Base-by-base conservation (phyloP, 1,140 invertebrate genomes). In the Drosophila neocordata region DNA sequence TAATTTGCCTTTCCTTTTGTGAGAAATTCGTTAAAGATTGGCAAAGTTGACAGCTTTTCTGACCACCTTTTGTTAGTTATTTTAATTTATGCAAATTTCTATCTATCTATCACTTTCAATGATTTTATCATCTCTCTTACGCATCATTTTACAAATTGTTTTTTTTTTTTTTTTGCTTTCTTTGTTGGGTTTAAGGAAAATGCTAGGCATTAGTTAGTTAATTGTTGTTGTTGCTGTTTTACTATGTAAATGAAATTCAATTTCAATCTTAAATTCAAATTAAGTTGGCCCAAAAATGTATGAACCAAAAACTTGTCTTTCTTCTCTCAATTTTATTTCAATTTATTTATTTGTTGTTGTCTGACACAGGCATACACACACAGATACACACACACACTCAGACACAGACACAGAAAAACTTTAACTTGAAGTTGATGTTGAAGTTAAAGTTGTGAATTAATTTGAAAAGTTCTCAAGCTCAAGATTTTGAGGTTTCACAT, bases 81-180 rank as follows among this genome's bases (percentile, higher is more conserved):
- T 75, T 69, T 76, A 82, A 88, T 76, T 79, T 88, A 87, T 87
- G 78, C 65, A 87, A 88, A 87, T 82, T 79, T 72, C 64, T 35
- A 44, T 77, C 35, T 22, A 41, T 12, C 35, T 22, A 41, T 12
- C 38, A 27, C 8, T 18, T 31, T 48, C 9, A 64, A 24, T 18
- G 56, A 52, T 75, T 82, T 82, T 87, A 79, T 87, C 82, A 79
- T 87, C 82, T 79, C 52, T 87, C 82, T 79, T 55, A 61, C 76
- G 78, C 78, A 87, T 85, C 72, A 73, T 83, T 83, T 48, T 83
- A 88, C 79, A 83, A 88, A 83, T 83, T 70, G 79, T 79, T 82
- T 70, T 63, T 18, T 44, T 18, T 35, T 41, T 48, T 18, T 48
- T 20, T 20, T 11, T 9, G 4, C 11, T n/a, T 37, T 64, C 38